A percentile compares a stretch with the other conserved stretches of the same genome.
phyloP scores from a whole-genome alignment of 2,888 invertebrate species.

The Atethmia centrago region DNA sequence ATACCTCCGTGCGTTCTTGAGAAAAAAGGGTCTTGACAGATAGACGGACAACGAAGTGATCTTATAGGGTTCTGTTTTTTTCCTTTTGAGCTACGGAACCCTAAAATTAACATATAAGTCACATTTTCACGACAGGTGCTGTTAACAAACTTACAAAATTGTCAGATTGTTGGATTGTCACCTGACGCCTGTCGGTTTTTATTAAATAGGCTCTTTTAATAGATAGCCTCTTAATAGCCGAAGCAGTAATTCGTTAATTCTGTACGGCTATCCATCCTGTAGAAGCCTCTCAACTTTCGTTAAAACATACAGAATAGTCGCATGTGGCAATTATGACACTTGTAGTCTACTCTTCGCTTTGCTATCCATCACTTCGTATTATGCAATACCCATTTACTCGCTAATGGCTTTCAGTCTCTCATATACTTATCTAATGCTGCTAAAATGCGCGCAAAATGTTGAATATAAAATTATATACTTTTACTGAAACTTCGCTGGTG shows the following conservation, averaged over 20 bases:
- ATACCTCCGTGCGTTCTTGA: too few species aligned
- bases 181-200: neutral
- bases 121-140: neutral
- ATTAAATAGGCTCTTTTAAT: neutral
- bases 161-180: neutral
- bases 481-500: constrained; percentile 18
- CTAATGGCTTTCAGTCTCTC: constrained; percentile 27
- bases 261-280: too few species aligned
- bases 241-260: too few species aligned
- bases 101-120: neutral
- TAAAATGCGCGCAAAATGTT: constrained; percentile 23
- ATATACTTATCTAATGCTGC: constrained; percentile 25
- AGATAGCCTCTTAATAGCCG: neutral
- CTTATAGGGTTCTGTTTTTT: too few species aligned
- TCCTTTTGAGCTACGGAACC: too few species aligned
- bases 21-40: too few species aligned
- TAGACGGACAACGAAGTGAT: too few species aligned
- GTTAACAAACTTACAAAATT: too few species aligned
- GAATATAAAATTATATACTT: constrained; percentile 26
- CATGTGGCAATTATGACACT: neutral
- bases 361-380: constrained; percentile 15
- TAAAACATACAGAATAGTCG: neutral
- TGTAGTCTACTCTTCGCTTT: neutral
- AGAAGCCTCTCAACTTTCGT: neutral
- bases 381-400: constrained; percentile 25